Base-by-base conservation (phyloP, 2,113 vertebrate genomes). In the Pedionomus torquatus region DNA sequence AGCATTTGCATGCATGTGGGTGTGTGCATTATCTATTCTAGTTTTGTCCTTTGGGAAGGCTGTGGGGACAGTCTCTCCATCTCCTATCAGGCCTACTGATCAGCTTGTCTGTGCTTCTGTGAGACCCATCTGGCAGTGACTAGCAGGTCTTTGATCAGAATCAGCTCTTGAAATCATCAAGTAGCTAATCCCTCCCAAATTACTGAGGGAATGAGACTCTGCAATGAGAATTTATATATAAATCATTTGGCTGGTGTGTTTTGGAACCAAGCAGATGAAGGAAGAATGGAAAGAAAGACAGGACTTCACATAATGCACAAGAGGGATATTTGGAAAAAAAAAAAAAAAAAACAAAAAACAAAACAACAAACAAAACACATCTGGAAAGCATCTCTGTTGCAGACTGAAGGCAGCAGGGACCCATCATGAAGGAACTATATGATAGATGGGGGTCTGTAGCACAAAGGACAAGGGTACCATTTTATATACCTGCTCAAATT, bases 101-200 rank as follows among this genome's bases (percentile, higher is more conserved):
- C 7, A 0, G 44, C 52, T 69, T 91, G 89, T 91, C 48, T 5
- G 48, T 71, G 61, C 31, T 84, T 93, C 70, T 76, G 44, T 85
- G 69, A 94, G 91, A 89, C 70, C 81, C 91, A 87, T 96, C 93
- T 96, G 95, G 74, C 75, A 25, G 1, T 76, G 77, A 91, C 87
- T 82, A 89, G 57, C 24, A 60, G 81, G 66, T 85, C 95, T 95
- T 94, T 94, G 91, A 96, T 96, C 87, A 96, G 70, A 89, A 82
- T 87, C 89, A 87, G 48, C 65, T 74, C 74, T 94, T 91, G 89
- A 94, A 96, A 94, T 90, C 84, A 80, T 90, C 91, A 96, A 85
- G 87, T 52, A 95, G 61, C 48, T 96, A 96, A 97, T 95, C 81
- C 84, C 58, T 95, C 63, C 7, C 70, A 95, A 66, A 96, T 89